Conservation (phyloP, 2,113 vertebrate genomes). For the Oxyruncus cristatus region DNA sequence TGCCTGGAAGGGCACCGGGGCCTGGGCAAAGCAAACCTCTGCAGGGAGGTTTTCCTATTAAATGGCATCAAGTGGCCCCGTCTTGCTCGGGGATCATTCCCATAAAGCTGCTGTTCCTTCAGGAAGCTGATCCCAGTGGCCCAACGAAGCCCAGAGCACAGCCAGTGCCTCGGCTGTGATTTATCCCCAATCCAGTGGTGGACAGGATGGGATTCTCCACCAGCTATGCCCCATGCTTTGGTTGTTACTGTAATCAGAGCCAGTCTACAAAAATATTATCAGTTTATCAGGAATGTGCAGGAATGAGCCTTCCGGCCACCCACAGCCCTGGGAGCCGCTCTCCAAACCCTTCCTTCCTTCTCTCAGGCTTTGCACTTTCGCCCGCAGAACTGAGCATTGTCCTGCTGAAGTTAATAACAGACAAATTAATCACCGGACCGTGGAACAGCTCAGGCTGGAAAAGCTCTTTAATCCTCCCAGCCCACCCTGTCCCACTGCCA, state of each 20-base stretch:
- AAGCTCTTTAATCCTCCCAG: not conserved
- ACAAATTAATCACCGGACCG: not conserved
- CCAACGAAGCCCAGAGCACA: not conserved
- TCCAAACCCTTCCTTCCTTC: not conserved
- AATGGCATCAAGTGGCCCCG: not conserved
- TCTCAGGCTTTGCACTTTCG: not conserved
- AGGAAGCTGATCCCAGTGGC: not conserved
- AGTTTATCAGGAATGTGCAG: not conserved
- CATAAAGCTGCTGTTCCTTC: not conserved
- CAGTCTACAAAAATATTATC: not conserved
- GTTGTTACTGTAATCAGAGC: not conserved
- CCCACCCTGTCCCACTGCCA: not conserved
- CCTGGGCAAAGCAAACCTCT: not conserved
- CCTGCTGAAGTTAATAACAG: not conserved
- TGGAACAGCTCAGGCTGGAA: not conserved
- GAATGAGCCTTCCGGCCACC: not conserved
- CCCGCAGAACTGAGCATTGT: rapidly evolving
- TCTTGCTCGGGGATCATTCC: rapidly evolving
- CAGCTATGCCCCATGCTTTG: not conserved
- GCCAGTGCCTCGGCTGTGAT: not conserved
- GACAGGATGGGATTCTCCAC: not conserved
- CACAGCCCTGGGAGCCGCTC: not conserved
- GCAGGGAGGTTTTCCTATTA: not conserved
- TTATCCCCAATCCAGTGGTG: rapidly evolving
- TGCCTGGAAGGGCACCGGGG: not conserved